Evolutionary conservation across 2,113 vertebrate genomes (phyloP).

Genomic region (Syrrhaptes paradoxus): DNA sequence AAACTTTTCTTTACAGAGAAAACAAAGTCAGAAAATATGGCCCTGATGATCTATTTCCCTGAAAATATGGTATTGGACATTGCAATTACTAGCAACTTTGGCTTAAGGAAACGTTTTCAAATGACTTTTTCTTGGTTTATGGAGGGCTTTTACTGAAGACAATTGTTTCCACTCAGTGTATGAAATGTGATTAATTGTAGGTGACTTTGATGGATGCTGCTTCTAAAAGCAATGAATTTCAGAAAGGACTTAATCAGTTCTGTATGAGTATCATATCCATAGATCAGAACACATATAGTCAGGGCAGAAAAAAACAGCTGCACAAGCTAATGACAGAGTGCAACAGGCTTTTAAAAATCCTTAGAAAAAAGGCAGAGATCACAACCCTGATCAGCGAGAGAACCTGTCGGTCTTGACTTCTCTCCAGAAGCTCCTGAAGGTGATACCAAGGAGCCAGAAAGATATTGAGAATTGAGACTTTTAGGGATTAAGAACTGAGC

Average conservation of each 20-base stretch:
- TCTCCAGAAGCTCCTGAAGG: slow-evolving; percentile 38
- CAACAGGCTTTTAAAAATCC: background rate
- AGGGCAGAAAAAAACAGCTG: background rate
- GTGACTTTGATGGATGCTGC: background rate
- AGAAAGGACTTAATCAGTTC: background rate
- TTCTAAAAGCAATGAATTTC: slow-evolving; percentile 10
- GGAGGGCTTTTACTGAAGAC: background rate
- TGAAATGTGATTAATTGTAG: slow-evolving; percentile 11
- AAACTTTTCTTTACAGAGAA: background rate
- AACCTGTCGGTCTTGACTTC: slow-evolving; percentile 12
- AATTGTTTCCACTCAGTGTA: background rate
- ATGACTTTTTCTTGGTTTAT: background rate
- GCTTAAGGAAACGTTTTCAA: background rate
- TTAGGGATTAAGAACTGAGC: slow-evolving; percentile 15
- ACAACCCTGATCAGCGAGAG: background rate
- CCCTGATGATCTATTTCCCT: background rate
- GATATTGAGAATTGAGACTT: slow-evolving; percentile 14
- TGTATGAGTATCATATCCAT: background rate
- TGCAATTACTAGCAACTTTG: background rate
- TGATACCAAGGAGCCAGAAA: background rate
- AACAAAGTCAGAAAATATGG: background rate
- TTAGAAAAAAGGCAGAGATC: slow-evolving; percentile 14
- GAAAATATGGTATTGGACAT: background rate
- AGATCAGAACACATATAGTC: background rate
- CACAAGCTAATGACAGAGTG: background rate